Evolutionary conservation across 2,113 vertebrate species (phyloP), one percentile per base, ranked within the genome.

Genomic region (Rhinoptilus africanus): DNA sequence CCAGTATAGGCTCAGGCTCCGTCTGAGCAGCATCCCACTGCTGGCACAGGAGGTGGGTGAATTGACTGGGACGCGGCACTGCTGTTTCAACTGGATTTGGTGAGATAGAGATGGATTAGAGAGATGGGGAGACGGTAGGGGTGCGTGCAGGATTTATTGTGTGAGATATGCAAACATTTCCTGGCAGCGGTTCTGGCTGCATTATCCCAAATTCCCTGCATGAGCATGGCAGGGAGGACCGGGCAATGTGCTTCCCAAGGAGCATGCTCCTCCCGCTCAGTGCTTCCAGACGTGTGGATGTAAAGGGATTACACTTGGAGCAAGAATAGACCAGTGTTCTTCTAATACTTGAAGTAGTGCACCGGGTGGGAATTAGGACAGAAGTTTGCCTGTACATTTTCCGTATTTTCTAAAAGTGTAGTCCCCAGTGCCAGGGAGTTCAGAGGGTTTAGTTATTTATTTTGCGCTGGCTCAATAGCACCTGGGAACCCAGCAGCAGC

Each of bases 21-120:
- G 1, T 17, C 35, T 0, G 3, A 32, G 57, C 23, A 13, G 76
- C 27, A 41, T 8, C 73, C 60, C 32, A 0, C 0, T 7, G 37
- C 82, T 37, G 82, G 28, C 57, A 14, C 63, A 4, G 14, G 45
- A 35, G 21, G 24, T 3, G 34, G 34, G 51, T 48, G 66, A 60
- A 45, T 28, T 12, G 41, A 5, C 41, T 43, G 82, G 77, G 22
- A 34, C 7, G 1, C 0, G 6, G 43, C 16, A 1, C 19, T 30
- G 11, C 4, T 14, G 14, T 10, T 56, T 35, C 53, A 17, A 7
- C 20, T 10, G 24, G 34, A 8, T 41, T 63, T n/a, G 57, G 15
- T 63, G 75, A 73, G 43, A 10, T 4, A 20, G 59, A 22, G 32
- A 6, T 9, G 50, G 21, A 14, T n/a, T 30, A 30, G 28, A 30